Evolutionary conservation across 2,888 invertebrate genomes (phyloP), one percentile per base, ranked within the genome.

Genomic region (Deilephila porcellus): DNA sequence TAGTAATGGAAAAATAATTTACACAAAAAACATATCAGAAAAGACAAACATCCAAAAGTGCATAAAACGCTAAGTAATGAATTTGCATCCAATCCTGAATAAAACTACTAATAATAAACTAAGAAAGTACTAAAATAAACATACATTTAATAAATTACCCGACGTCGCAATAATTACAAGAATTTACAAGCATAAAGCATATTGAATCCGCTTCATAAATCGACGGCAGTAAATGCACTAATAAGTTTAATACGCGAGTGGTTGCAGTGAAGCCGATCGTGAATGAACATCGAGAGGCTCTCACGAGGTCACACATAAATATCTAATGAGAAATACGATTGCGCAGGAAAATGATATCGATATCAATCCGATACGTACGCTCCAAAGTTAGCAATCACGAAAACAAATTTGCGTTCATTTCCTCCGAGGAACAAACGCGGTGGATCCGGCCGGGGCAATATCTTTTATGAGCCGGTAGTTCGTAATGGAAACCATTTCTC

Each of bases 401-500:
- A 93, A 93, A 94, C 94, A 94, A 94, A 94, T 94, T 94, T 93
- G 91, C 89, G 91, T 92, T 92, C 91, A 94, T 93, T 93, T 93
- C 93, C 93, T 91, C 87, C 85, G 89, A 83, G 88, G 85, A 89
- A 89, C 89, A 88, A 88, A 88, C 87, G 88, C 83, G 83, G 71
- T 74, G 75, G 77, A 87, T 86, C 87, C 86, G 85, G 85, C 86
- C 86, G 81, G 81, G 86, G 90, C 88, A 91, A 92, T 91, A 92
- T 91, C 88, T 91, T 90, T 90, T 90, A 91, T 90, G 91, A 91
- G 92, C 90, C 93, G 90, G 92, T 89, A 88, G 89, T 86, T 89
- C 88, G 92, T 94, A 94, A 94, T 94, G 94, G 94, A 92, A 90
- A 93, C 92, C 93, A 93, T 94, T 94, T 94, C 94, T 93, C 94